phyloP scores from a whole-genome alignment of 2,797 vertebrate genomes.

The Spea hammondii region DNA sequence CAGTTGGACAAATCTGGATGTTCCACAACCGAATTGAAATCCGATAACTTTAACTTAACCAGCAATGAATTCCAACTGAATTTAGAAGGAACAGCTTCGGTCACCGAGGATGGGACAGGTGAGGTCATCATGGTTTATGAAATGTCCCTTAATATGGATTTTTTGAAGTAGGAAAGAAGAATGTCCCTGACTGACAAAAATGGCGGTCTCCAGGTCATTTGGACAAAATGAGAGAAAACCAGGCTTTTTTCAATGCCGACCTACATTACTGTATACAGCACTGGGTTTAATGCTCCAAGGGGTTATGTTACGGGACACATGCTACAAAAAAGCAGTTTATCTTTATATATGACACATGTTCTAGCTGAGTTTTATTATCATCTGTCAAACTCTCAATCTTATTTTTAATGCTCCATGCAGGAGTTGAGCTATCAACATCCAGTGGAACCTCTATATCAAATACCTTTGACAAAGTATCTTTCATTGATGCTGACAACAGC shows the following conservation, averaged over 20 bases:
- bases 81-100: background rate
- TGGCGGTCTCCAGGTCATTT: no score
- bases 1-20: conserved; percentile 14
- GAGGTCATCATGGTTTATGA: background rate
- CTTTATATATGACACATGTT: no score
- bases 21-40: background rate
- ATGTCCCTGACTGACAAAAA: no score
- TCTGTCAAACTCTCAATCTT: no score
- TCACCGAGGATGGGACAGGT: conserved; percentile 54
- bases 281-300: no score
- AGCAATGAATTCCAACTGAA: accelerated
- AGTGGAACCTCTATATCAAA: conserved; percentile 9
- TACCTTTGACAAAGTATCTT: background rate
- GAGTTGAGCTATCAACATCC: conserved; percentile 38
- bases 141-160: background rate
- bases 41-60: conserved; percentile 3
- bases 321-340: no score
- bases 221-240: no score
- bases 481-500: background rate
- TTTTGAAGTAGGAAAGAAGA: background rate
- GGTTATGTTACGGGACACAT: no score
- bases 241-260: no score
- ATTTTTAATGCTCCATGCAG: conserved; percentile 15
- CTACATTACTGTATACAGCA: no score
- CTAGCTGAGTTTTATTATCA: no score